Percentiles rank a stretch among this genome's conserved stretches.
Evolutionary conservation across 64 coral and sea anemone genomes (phyloP).

Genomic region (Pocillopora verrucosa): DNA sequence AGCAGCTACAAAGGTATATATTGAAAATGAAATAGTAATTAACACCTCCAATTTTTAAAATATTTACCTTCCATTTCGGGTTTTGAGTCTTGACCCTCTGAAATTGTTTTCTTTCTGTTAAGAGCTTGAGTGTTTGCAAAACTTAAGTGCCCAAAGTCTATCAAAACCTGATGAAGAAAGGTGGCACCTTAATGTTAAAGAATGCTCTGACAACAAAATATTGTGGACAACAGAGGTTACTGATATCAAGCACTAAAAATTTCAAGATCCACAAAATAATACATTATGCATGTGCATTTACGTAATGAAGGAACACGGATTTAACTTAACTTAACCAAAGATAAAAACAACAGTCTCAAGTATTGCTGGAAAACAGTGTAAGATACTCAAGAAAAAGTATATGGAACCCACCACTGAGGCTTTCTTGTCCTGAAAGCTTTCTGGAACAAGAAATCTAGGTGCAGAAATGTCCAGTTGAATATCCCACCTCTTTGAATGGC

Average conservation of each 20-base stretch:
- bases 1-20: background rate
- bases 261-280: too few species aligned
- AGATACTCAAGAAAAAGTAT: background rate
- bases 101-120: constrained; percentile 62
- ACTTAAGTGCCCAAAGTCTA: constrained; percentile 95
- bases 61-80: constrained; percentile 50
- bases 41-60: too few species aligned
- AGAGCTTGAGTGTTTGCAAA: constrained; percentile 85
- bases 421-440: constrained; percentile 88
- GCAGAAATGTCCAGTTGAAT: constrained; percentile 93
- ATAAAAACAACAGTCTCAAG: too few species aligned
- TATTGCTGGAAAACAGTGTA: too few species aligned
- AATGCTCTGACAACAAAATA: too few species aligned
- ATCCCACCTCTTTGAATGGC: constrained; percentile 87
- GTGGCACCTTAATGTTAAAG: background rate
- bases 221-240: too few species aligned
- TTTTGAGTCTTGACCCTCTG: constrained; percentile 45
- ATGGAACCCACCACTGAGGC: constrained; percentile 78
- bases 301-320: too few species aligned
- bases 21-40: background rate
- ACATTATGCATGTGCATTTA: too few species aligned
- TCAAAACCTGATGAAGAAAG: constrained; percentile 61
- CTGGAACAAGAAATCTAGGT: constrained; percentile 91
- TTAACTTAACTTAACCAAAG: too few species aligned
- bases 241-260: too few species aligned